These are phyloP conservation scores for Thymallus thymallus DNA, from an alignment of 2,113 vertebrate genomes.

Conservation along the genomic window DNA sequence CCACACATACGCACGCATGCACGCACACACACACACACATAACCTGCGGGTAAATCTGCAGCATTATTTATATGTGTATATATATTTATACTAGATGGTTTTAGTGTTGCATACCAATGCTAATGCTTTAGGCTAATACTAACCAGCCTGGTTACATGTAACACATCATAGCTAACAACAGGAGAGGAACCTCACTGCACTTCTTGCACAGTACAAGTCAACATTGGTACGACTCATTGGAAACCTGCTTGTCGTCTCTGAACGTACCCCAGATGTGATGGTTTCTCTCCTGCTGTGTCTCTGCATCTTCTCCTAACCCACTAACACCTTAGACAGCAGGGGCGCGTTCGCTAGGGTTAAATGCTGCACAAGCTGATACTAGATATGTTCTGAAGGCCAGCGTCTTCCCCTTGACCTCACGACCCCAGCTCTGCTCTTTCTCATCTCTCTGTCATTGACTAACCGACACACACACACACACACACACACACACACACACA, in stretches of 20 bases:
- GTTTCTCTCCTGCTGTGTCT: constrained; percentile 42
- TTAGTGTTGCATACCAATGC: constrained; percentile 29
- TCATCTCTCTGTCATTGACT: constrained; percentile 18
- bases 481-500: background rate
- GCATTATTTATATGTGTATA: constrained; percentile 52
- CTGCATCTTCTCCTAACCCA: constrained; percentile 36
- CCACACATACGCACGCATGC: constrained; percentile 19
- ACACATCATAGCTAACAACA: constrained; percentile 55
- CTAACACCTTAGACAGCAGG: constrained; percentile 37
- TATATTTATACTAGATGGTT: too few relatives aligned
- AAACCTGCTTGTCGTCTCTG: constrained; percentile 2
- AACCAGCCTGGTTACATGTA: constrained; percentile 22
- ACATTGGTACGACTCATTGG: too few relatives aligned
- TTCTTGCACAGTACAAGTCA: too few relatives aligned
- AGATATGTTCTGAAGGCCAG: too few relatives aligned
- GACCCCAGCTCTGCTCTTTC: too few relatives aligned
- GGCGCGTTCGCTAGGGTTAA: constrained; percentile 49
- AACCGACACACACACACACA: constrained; percentile 16
- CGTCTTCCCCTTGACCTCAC: too few relatives aligned
- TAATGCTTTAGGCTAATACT: constrained; percentile 21
- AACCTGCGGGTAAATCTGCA: background rate
- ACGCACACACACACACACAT: constrained; percentile 18
- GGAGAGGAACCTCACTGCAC: constrained; percentile 48
- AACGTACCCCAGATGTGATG: constrained; percentile 12
- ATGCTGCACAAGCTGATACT: constrained; percentile 7